Evolutionary conservation across 2,888 invertebrate genomes (phyloP), one percentile per base, ranked within the genome.

Genomic region (Nasonia oneida): DNA sequence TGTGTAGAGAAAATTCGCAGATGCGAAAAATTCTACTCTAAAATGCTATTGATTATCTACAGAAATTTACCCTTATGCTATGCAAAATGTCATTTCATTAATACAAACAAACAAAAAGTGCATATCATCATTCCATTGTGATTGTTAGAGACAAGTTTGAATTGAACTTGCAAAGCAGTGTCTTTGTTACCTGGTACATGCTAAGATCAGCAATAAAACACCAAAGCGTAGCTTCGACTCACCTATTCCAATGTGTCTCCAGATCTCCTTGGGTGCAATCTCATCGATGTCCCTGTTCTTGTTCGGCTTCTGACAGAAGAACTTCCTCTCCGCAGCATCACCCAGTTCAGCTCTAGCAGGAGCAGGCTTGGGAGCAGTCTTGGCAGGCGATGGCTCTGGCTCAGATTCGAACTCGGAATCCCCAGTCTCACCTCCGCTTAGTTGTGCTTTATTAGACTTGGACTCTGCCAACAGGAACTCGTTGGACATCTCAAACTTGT

Each of bases 201-300:
- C 3, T 5, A 29, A 47, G 15, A 23, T 5, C 23, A 23, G 57
- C 10, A 23, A 39, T 8, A 61, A 57, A 37, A 39, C 15, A 61
- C 12, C 3, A 77, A 33, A 64, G n/a, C 12, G 10, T 37, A 33
- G 5, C 2, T 5, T 23, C 14, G 61, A 95, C 96, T 96, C 92
- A 96, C 96, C 96, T 80, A 96, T 94, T 90, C 96, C 96, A 95
- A 96, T 96, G 93, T 95, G 95, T 92, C 95, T 95, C 94, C 96
- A 96, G 90, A 96, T 95, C 88, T 96, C 96, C 91, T 96, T 96
- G 71, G 96, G 91, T 6, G 92, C 92, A 67, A 93, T 92, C 86
- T 92, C 91, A 29, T 92, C 92, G 14, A 91, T 88, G 10, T 91
- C 92, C 67, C 90, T 83, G 12, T 57, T 80, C 6, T 81, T 87